Percentiles rank a stretch among this genome's conserved stretches.
These are phyloP conservation scores for Hemithea aestivaria DNA, from an alignment of 2,888 invertebrate genomes.

Conservation along the genomic window DNA sequence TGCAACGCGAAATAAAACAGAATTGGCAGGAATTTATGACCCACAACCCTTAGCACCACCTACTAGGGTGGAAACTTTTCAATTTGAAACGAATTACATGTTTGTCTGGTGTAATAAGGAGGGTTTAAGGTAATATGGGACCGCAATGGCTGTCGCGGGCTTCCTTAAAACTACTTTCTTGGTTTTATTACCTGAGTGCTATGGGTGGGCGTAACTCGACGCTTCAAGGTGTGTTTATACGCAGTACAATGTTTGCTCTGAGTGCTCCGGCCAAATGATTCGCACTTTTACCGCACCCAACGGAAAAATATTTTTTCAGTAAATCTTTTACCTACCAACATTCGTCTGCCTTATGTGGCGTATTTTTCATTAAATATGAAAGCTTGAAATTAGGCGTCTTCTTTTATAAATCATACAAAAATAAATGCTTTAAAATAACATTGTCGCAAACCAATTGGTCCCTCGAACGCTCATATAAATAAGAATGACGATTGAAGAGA, in stretches of 20 bases:
- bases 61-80: slow-evolving; percentile 78
- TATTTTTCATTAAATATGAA: no score
- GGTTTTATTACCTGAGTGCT: slow-evolving; percentile 73
- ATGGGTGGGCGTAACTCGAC: slow-evolving; percentile 53
- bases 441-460: slow-evolving; percentile 3
- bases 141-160: slow-evolving; percentile 69
- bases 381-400: no score
- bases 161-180: slow-evolving; percentile 76
- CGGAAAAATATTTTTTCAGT: slow-evolving; percentile 7
- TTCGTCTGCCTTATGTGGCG: no score
- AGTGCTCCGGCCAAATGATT: slow-evolving; percentile 19
- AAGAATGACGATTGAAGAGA: slow-evolving; percentile 26
- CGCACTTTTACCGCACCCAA: slow-evolving; percentile 16
- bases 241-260: slow-evolving; percentile 32
- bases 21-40: slow-evolving; percentile 78
- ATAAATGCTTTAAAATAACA: no score
- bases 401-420: no score
- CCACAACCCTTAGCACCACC: slow-evolving; percentile 64
- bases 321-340: no score
- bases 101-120: slow-evolving; percentile 75
- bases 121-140: slow-evolving; percentile 73
- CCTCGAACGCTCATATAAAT: slow-evolving; percentile 12
- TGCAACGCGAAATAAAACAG: slow-evolving; percentile 78
- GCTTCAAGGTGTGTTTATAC: slow-evolving; percentile 40
- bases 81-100: slow-evolving; percentile 79